phyloP scores from a whole-genome alignment of 2,888 invertebrate species.

The Sussaba pulchella region DNA sequence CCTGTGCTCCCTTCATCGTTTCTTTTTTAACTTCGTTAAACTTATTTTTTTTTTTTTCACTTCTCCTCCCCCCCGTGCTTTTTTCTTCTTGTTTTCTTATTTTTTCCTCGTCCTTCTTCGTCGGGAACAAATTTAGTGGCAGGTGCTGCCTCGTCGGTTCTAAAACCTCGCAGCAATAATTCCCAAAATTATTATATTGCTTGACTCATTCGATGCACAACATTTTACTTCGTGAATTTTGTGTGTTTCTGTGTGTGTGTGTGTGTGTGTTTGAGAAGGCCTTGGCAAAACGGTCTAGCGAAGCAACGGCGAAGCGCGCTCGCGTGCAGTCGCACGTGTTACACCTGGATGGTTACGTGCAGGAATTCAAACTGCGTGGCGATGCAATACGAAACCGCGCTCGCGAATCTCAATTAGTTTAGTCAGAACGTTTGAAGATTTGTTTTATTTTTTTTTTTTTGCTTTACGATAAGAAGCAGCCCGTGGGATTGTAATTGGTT shows the following conservation, averaged over 20 bases:
- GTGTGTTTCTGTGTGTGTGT: too few species aligned
- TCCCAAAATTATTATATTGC: constrained; percentile 30
- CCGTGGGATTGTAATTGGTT: too few species aligned
- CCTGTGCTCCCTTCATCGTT: constrained; percentile 5
- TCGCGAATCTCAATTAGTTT: constrained; percentile 48
- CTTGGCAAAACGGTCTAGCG: too few species aligned
- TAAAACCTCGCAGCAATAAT: constrained; percentile 22
- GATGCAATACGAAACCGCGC: constrained; percentile 9
- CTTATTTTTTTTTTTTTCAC: not conserved
- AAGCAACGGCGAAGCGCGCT: constrained; percentile 17
- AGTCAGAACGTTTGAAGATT: not conserved
- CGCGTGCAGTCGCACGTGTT: constrained; percentile 39
- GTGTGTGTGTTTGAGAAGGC: constrained; percentile 12
- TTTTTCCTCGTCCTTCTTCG: constrained; percentile 12
- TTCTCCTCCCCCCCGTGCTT: too few species aligned
- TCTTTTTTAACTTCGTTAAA: constrained; percentile 35
- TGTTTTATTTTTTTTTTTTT: constrained; percentile 14
- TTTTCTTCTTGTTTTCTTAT: too few species aligned
- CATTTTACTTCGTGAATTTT: not conserved
- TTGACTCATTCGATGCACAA: constrained; percentile 35
- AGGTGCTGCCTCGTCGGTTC: constrained; percentile 35
- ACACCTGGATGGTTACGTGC: constrained; percentile 57
- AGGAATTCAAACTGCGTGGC: constrained; percentile 55
- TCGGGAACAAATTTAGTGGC: constrained; percentile 44
- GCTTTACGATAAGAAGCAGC: too few species aligned